Conservation (phyloP, 2,113 vertebrate species). For the Mormyrus lacerda region DNA sequence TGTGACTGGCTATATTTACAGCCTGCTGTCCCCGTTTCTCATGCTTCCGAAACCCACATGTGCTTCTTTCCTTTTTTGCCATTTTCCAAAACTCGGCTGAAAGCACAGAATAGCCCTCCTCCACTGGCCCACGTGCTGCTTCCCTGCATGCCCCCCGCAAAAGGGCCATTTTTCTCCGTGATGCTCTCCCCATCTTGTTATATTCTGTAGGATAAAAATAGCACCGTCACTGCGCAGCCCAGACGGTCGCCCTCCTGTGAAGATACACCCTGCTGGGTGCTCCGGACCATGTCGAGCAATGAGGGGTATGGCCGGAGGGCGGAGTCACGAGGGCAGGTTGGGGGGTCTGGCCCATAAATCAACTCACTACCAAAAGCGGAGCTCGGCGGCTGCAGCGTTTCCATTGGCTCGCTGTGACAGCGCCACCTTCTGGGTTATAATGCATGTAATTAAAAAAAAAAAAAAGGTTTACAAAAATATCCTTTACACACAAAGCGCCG, state of each 20-base stretch:
- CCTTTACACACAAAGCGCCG: constrained; percentile 57
- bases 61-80: neutral
- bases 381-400: constrained; percentile 9
- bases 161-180: neutral
- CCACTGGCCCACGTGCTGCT: constrained; percentile 21
- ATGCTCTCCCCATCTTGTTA: neutral
- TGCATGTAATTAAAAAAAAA: constrained; percentile 29
- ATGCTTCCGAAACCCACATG: neutral
- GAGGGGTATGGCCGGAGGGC: neutral
- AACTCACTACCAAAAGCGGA: constrained; percentile 8
- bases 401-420: constrained; percentile 23
- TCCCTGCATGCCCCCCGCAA: neutral
- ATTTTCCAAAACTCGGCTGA: constrained; percentile 13
- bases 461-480: constrained; percentile 40
- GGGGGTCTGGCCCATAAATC: constrained; percentile 10
- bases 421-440: constrained; percentile 43
- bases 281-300: constrained; percentile 12
- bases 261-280: constrained; percentile 5
- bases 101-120: constrained; percentile 9
- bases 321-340: neutral
- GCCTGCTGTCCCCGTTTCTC: neutral
- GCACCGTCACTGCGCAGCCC: neutral
- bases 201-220: neutral
- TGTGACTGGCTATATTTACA: neutral
- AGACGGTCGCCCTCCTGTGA: constrained; percentile 11